Evolutionary conservation across 2,797 vertebrate species (phyloP), one percentile per base, ranked within the genome.

Genomic region (Sebastolobus alascanus): DNA sequence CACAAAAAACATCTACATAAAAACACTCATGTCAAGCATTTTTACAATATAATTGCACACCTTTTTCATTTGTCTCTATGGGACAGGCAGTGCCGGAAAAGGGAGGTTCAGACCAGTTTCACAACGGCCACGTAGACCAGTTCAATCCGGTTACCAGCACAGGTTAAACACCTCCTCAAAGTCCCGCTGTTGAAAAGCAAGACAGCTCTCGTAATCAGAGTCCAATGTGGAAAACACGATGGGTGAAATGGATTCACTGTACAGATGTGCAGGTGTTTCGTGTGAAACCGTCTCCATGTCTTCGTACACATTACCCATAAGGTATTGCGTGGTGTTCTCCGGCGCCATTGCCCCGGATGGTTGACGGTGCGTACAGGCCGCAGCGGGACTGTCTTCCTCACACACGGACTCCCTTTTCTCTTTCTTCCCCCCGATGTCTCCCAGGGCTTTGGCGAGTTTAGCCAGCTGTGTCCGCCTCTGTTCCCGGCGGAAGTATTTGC

Each of bases 321-420:
- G 59, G 83, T 96, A 96, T 81, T 96, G 96, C 1, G 96, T 96
- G 0, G 96, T 96, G 92, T 96, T 96, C 2, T 16, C 33, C 3
- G 96, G 96, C 70, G 96, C 96, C 95, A 95, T 96, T 5, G 92
- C 85, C 0, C 93, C 92, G 0, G 77, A 3, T 4, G 80, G 80
- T 1, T 6, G 80, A 2, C n/a, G 35, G 0, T 2, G 18, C 11
- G 4, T 0, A 18, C 9, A 20, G 52, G 69, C 76, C 74, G 6
- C 74, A 3, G 29, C 6, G 10, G 14, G 40, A 0, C 5, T 16
- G 25, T 25, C 25, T 13, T n/a, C 46, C 5, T 10, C 50, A 7
- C 43, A 6, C 14, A 0, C 0, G 0, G 58, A 10, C 6, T n/a
- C 8, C 1, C 0, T 1, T 3, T 31, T n/a, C 12, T 58, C 25